A percentile compares a stretch with the other conserved stretches of the same genome.
These are phyloP conservation scores for Porites cylindrica DNA, from an alignment of 92 coral and sea anemone genomes.

Conservation along the genomic window DNA sequence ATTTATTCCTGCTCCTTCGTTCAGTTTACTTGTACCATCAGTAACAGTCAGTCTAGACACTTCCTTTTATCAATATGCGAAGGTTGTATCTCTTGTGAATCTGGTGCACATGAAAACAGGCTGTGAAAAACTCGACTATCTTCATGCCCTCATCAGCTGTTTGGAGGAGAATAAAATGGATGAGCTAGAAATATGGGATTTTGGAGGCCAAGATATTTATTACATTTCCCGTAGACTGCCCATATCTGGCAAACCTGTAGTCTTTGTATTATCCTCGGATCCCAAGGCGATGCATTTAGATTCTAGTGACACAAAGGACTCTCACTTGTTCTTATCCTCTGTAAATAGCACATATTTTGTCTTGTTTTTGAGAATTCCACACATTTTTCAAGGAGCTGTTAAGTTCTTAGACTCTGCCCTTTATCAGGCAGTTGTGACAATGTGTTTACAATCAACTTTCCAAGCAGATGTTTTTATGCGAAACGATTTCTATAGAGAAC, in stretches of 20 bases:
- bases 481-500: constrained; percentile 3
- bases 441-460: constrained; percentile 27
- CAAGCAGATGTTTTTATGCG: not conserved
- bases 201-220: not conserved
- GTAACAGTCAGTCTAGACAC: not conserved
- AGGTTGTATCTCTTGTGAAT: not conserved
- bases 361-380: not conserved
- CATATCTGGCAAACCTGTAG: not conserved
- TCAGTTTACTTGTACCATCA: not conserved
- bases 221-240: not conserved
- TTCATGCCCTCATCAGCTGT: not conserved
- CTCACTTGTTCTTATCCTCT: not conserved
- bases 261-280: not conserved
- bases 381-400: not conserved
- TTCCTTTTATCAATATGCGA: not conserved
- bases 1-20: too few species aligned
- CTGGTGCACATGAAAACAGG: not conserved
- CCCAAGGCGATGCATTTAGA: not conserved
- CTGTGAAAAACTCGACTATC: not conserved
- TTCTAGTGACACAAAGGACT: not conserved
- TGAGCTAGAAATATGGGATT: not conserved
- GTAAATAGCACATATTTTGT: not conserved
- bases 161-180: not conserved
- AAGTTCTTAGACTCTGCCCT: not conserved
- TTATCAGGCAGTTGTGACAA: constrained; percentile 7